Base-by-base conservation (phyloP, 2,113 vertebrate genomes). In the Heterochromis multidens region DNA sequence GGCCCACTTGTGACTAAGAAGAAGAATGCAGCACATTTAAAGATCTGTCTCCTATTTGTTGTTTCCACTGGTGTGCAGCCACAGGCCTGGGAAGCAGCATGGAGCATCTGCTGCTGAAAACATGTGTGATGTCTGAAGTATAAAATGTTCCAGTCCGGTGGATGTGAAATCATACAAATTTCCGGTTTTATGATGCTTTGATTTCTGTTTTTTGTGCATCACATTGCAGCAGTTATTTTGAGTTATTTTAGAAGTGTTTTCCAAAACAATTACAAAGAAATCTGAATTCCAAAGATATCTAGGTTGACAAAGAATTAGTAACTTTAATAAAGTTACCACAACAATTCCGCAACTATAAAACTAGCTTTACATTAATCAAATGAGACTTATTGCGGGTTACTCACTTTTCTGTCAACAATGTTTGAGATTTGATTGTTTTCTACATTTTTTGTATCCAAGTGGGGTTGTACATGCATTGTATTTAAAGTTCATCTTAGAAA, bases 1-100 rank as follows among this genome's bases (percentile, higher is more conserved):
- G 88, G 77, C 79, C 77, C 74, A 90, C 90, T 91, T 86, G 85
- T 85, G 78, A 54, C 70, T 81, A 81, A 88, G 79, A 82, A 70
- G 78, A 86, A 81, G 65, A 82, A 90, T 54, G 46, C 37, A 60
- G 87, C 70, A 60, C 72, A n/a, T 91, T 83, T 86, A 62, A 52
- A 87, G 58, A 59, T 62, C 35, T 40, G 4, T 74, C 46, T 33
- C 27, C 70, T 54, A 29, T 74, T 74, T 54, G 70, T n/a, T 33
- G 70, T 54, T 74, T 54, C 70, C 70, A 54, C 31, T 59, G 46
- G 6, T 61, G 54, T 80, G 70, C 37, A 5, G 74, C 29, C 25
- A 23, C 54, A 61, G 62, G 37, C 81, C 57, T 10, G 19, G 16
- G n/a, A 57, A 54, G 46, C 46, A 74, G 46, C 70, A 13, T 0